Conservation (phyloP, 2,113 vertebrate species). For the Cranoglanis bouderius region DNA sequence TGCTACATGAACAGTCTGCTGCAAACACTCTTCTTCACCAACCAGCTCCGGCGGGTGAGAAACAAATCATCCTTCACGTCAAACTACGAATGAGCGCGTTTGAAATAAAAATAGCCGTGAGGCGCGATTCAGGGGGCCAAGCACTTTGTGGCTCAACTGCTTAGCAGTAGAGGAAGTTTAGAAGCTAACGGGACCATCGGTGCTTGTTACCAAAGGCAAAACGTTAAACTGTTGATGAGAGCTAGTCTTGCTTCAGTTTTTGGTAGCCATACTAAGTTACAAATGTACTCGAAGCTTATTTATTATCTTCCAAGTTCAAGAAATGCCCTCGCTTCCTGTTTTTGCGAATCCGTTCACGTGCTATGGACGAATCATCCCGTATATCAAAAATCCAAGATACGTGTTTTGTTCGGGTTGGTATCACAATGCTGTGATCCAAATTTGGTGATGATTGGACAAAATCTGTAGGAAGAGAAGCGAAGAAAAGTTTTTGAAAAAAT, state of each 20-base stretch:
- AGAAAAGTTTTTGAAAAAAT: neutral
- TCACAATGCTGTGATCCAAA: too few relatives aligned
- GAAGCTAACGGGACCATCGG: neutral
- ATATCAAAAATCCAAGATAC: too few relatives aligned
- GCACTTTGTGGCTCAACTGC: neutral
- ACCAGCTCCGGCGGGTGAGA: constrained; percentile 92
- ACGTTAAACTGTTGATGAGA: neutral
- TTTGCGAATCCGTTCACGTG: too few relatives aligned
- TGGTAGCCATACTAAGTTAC: neutral
- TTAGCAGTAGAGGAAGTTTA: neutral
- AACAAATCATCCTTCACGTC: neutral
- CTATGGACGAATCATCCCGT: too few relatives aligned
- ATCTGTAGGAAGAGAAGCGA: neutral
- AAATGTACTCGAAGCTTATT: neutral
- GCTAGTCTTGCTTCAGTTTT: neutral
- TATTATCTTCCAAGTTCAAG: neutral
- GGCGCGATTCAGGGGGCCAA: neutral
- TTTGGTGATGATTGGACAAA: neutral
- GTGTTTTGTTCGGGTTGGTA: too few relatives aligned
- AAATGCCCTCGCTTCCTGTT: too few relatives aligned
- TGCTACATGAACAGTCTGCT: constrained; percentile 99
- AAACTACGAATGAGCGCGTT: neutral
- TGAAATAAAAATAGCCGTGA: too few relatives aligned
- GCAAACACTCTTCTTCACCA: constrained; percentile 98
- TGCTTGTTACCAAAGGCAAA: neutral